Base-by-base conservation (phyloP, 2,113 vertebrate genomes). In the Vulpes lagopus region DNA sequence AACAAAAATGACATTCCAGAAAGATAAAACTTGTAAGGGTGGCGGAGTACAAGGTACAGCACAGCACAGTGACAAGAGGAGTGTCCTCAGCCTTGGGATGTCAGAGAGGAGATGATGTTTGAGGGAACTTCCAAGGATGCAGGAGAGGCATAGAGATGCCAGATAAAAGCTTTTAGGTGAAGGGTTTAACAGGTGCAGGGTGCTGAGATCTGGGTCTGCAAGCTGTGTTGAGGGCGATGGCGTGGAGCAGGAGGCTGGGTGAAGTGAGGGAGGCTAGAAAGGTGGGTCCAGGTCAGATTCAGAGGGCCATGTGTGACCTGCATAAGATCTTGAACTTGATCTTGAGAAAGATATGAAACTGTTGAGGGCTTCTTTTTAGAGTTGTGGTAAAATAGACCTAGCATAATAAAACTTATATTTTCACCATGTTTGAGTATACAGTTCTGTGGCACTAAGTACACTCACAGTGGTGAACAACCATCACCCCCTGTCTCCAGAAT, bases 311-410 rank as follows among this genome's bases (percentile, higher is more conserved):
- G 17, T 4, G 5, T 88, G 69, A 60, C 12, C 79, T 90, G 62
- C 12, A 1, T 57, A 5, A 15, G 35, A 67, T 27, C 59, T 59
- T 82, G 89, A 89, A 35, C 30, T 64, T 65, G 38, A 59, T 91
- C 78, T 65, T 89, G 27, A 96, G 91, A 87, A 51, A 91, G 65
- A 53, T 32, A 20, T 2, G 81, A 79, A 88, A 49, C 57, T 74
- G 11, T 57, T 49, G 43, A 91, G 80, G 62, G 16, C 0, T 49
- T 43, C 27, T 64, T 27, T 57, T 53, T 14, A 1, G 32, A 53
- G 20, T 43, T 74, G 27, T 80, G 32, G 62, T 85, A 27, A 94
- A 90, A 51, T 43, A 20, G 17, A n/a, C 17, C 5, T 35, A 89
- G 78, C 62, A 25, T 82, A 23, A 82, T 82, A 23, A 86, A 90